Evolutionary conservation across 2,113 vertebrate species (phyloP).

Genomic region (Donacobius atricapilla): DNA sequence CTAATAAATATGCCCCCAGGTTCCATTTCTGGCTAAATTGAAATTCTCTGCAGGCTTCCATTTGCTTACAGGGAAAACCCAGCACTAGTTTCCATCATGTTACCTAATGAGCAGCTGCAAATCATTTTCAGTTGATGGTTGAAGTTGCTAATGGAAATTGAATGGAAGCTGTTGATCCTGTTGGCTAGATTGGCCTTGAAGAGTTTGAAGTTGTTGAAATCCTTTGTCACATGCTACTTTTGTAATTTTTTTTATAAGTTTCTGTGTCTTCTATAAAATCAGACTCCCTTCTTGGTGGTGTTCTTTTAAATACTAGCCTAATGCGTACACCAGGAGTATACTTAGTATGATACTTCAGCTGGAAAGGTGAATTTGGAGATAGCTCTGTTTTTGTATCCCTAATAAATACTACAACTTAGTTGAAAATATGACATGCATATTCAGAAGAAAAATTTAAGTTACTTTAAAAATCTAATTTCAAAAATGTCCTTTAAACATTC

Average conservation of each 20-base stretch:
- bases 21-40: neutral
- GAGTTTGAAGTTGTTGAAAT: neutral
- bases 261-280: neutral
- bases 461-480: neutral
- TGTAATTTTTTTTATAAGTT: neutral
- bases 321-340: neutral
- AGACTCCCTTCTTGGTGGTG: neutral
- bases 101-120: neutral
- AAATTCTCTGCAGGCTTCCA: neutral
- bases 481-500: neutral
- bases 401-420: neutral
- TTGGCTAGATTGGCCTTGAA: neutral
- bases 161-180: neutral
- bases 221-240: neutral
- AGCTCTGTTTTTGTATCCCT: neutral
- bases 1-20: neutral
- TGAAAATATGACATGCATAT: neutral
- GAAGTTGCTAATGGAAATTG: neutral
- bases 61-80: slow-evolving; percentile 2
- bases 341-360: neutral
- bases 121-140: neutral
- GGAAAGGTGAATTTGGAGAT: neutral
- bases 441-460: neutral
- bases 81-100: neutral
- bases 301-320: neutral